Evolutionary conservation across 2,113 vertebrate species (phyloP).

Genomic region (Rattus norvegicus): GRCr8 NC_086026.1:67545001-67545500

Average conservation of each 20-base stretch:
- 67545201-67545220: background rate
- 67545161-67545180: background rate
- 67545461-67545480: background rate
- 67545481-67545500: background rate
- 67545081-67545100: slow-evolving; percentile 21
- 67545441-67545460: background rate
- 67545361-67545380: background rate
- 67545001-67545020: background rate
- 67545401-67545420: background rate
- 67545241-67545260: background rate
- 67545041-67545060: background rate
- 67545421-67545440: background rate
- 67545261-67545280: background rate
- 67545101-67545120: background rate
- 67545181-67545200: background rate
- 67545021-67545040: slow-evolving; percentile 17
- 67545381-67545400: background rate
- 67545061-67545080: background rate
- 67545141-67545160: background rate
- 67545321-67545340: background rate
- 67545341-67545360: background rate
- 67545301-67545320: background rate
- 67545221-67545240: background rate
- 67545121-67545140: background rate
- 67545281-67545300: background rate